Evolutionary conservation across 1,140 invertebrate genomes (phyloP), one percentile per base, ranked within the genome.

Genomic region (Brachionus rotundiformis): DNA sequence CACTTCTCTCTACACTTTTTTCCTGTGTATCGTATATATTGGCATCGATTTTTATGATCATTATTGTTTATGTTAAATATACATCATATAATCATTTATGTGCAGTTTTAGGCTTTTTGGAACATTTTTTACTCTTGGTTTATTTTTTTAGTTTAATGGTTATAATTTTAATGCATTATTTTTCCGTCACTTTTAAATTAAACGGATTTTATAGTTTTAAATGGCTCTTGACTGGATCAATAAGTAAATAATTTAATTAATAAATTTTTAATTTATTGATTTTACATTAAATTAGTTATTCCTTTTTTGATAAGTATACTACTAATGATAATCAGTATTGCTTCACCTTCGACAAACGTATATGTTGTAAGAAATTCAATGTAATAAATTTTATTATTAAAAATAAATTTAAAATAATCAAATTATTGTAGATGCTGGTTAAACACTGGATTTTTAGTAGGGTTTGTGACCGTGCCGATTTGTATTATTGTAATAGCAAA

Each of bases 81-180:
- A 10, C 33, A 4, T 73, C 68, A 25, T 41, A 44, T 27, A 44
- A 41, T 44, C 16, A 41, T 11, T 23, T 10, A 16, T 73, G 68
- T 73, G 39, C 36, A 8, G 8, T 73, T 7, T n/a, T 73, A 1
- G 68, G 19, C 11, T 73, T 73, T 73, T 73, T 73, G 10, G 36
- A 73, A 25, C 68, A 73, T 29, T 73, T 73, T 44, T 25, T 39
- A n/a, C 19, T 73, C 11, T 27, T 73, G 10, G 68, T 73, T 6
- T 73, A 73, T 44, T 73, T 73, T 73, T 73, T 73, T 44, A 73
- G 68, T 73, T 25, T 73, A 44, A 10, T 73, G 23, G 33, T 73
- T 11, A 73, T 44, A 11, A 44, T 73, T 23, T 25, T 41, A 27
- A 73, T 73, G 33, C 68, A 73, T 44, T 73, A 44, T 29, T 73